Evolutionary conservation across 2,113 vertebrate genomes (phyloP).

Genomic region (Picathartes gymnocephalus): DNA sequence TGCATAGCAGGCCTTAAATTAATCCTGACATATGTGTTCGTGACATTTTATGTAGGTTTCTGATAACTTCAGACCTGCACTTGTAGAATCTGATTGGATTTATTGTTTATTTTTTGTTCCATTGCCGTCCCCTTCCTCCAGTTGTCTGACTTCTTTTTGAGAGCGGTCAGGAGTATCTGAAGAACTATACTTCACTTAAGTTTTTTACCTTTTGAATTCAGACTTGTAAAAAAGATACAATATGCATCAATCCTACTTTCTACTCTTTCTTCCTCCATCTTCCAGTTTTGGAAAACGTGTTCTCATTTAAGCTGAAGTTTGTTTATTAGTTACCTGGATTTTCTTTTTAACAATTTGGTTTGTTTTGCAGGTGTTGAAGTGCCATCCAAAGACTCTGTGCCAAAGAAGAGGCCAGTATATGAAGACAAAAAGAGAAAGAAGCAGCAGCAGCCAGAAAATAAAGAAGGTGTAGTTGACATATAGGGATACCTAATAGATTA

Average conservation of each 20-base stretch:
- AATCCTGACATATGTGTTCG: background rate
- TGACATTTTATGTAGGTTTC: background rate
- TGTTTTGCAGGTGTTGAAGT: conserved; percentile 87
- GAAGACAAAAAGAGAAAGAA: conserved; percentile 94
- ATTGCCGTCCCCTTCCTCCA: background rate
- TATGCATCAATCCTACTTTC: background rate
- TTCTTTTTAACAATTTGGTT: background rate
- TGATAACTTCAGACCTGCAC: background rate
- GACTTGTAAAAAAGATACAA: background rate
- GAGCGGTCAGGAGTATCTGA: background rate
- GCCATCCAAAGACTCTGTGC: conserved; percentile 94
- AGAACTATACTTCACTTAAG: background rate
- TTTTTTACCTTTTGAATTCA: background rate
- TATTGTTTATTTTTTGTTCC: background rate
- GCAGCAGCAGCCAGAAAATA: conserved; percentile 74
- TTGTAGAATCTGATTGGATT: background rate
- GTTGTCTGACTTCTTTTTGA: background rate
- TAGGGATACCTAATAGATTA: background rate
- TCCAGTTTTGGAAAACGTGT: background rate
- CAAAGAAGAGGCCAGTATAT: conserved; percentile 96
- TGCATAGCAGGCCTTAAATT: background rate
- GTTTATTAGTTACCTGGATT: background rate
- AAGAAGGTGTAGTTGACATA: conserved; percentile 79
- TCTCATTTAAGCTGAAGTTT: background rate
- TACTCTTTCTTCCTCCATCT: background rate